These are phyloP conservation scores for Anastrepha ludens DNA, from an alignment of 1,140 invertebrate species.

Conservation along the genomic window DNA sequence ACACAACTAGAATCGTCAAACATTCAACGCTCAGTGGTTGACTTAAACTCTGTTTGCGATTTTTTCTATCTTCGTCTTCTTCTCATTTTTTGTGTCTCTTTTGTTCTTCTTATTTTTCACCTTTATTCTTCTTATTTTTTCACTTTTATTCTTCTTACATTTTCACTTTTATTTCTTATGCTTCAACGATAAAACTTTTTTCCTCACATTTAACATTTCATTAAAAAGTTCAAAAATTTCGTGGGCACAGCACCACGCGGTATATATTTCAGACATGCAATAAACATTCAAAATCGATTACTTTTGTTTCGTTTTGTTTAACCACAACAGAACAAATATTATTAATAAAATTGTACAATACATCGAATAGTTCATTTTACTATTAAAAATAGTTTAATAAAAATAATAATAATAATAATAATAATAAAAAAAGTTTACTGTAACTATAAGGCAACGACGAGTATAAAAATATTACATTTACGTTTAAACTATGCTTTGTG, in stretches of 20 bases:
- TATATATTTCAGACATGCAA: background rate
- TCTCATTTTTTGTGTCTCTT: too few relatives aligned
- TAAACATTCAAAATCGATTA: background rate
- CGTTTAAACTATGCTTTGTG: background rate
- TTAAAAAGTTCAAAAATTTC: background rate
- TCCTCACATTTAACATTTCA: background rate
- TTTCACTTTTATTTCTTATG: too few relatives aligned
- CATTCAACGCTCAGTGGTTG: background rate
- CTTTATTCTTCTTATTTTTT: background rate
- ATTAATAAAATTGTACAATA: background rate
- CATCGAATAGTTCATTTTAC: constrained; percentile 8
- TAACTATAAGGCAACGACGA: constrained; percentile 47
- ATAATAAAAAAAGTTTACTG: constrained; percentile 20
- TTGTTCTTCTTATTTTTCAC: too few relatives aligned
- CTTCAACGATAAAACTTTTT: too few relatives aligned
- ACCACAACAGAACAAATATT: constrained; percentile 37
- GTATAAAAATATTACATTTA: constrained; percentile 47
- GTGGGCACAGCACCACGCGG: background rate
- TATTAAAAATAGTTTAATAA: constrained; percentile 13
- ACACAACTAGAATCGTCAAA: background rate
- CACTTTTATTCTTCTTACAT: background rate
- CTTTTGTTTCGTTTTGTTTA: background rate
- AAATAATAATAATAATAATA: background rate
- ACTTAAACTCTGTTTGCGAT: constrained; percentile 2
- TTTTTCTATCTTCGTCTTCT: background rate